Percentiles rank a stretch among this genome's conserved stretches.
phyloP scores from a whole-genome alignment of 2,113 vertebrate genomes.

The Charina bottae region DNA sequence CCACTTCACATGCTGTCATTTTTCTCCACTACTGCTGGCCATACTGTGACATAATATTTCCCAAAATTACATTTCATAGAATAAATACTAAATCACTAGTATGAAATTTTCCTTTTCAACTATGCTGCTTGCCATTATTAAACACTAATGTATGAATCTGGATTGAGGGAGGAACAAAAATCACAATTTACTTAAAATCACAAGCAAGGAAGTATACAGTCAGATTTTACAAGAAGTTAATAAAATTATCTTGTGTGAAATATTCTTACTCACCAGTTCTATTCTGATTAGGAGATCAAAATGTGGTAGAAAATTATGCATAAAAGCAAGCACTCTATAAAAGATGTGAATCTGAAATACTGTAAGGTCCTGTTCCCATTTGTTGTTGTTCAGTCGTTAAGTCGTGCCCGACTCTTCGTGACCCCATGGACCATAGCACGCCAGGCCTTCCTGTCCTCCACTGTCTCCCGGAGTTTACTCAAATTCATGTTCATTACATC shows the following conservation, averaged over 20 bases:
- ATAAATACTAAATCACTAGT: conserved; percentile 27
- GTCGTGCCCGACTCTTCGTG: too few species aligned
- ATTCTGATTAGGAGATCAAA: conserved; percentile 48
- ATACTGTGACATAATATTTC: conserved; percentile 34
- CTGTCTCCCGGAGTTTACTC: too few species aligned
- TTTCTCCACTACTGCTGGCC: conserved; percentile 37
- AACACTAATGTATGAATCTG: conserved; percentile 23
- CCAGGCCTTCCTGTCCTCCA: too few species aligned
- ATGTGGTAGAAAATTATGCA: conserved; percentile 9
- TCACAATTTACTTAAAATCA: conserved; percentile 18
- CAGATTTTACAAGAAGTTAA: conserved; percentile 38
- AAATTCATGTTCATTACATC: too few species aligned
- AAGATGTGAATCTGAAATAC: background rate
- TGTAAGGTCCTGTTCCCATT: background rate
- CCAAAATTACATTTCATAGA: conserved; percentile 18
- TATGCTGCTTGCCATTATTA: conserved; percentile 32
- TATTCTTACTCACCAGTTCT: conserved; percentile 52
- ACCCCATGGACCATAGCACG: too few species aligned
- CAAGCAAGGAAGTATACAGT: conserved; percentile 20
- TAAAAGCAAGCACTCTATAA: conserved; percentile 39
- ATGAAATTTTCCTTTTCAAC: conserved; percentile 17
- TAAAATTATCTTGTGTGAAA: conserved; percentile 54
- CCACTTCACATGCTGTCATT: conserved; percentile 49
- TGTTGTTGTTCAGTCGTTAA: too few species aligned
- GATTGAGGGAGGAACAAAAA: background rate